Percentiles rank a stretch among this genome's conserved stretches.
Evolutionary conservation across 1,140 invertebrate genomes (phyloP).

Genomic region (Tetragnatha versicolor): DNA sequence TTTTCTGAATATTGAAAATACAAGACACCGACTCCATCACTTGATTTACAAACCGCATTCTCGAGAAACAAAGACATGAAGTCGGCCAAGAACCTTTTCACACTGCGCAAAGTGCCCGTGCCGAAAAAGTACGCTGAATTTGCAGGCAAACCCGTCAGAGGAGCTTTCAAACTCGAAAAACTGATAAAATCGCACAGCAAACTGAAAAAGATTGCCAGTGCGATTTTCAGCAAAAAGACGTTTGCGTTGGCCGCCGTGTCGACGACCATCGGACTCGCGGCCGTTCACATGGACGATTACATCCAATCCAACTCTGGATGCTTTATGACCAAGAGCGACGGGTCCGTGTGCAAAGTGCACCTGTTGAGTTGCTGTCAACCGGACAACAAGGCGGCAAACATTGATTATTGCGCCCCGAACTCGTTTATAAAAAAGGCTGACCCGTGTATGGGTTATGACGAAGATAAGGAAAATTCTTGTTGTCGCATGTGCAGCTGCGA

Average conservation of each 20-base stretch:
- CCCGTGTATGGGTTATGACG: not conserved
- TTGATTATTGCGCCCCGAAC: not conserved
- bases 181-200: not conserved
- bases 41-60: not conserved
- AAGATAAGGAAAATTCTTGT: not conserved
- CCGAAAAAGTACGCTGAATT: not conserved
- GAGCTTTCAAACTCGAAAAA: not conserved
- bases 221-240: not conserved
- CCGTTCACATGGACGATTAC: not conserved
- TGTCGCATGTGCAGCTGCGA: not conserved
- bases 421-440: not conserved
- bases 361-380: constrained; percentile 6
- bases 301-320: constrained; percentile 24
- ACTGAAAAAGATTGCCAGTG: not conserved
- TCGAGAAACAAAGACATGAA: not conserved
- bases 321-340: not conserved
- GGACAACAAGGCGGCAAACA: not conserved
- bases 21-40: not conserved
- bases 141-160: not conserved
- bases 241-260: not conserved
- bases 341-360: constrained; percentile 5
- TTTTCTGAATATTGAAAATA: not conserved
- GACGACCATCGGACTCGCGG: not conserved
- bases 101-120: too few species aligned
- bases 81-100: not conserved